Evolutionary conservation across 2,888 invertebrate species (phyloP), one percentile per base, ranked within the genome.

Genomic region (Ethmia dodecea): DNA sequence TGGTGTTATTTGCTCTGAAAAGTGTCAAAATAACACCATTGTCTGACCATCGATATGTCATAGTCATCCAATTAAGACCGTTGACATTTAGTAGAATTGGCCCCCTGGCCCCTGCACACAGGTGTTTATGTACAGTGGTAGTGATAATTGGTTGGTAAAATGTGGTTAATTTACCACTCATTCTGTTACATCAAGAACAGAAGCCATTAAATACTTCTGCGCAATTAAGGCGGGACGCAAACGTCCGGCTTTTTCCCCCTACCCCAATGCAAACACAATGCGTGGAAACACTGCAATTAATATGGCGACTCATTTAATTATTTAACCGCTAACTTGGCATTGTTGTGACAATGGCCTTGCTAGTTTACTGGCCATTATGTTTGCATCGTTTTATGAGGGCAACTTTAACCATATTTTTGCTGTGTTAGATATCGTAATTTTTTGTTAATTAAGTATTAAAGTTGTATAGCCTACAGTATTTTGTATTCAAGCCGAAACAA

Each of bases 171-270:
- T 37, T 39, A 39, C 26, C 45, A 38, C 39, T 47, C 41, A 52
- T 52, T 58, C 41, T 40, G 49, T 49, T 37, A 47, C 52, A 55
- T 60, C 58, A 52, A 42, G 38, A 52, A 42, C 53, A 55, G 48
- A 43, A 33, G 38, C 47, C 53, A 55, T 58, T 64, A 60, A 55
- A 64, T 55, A 61, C 54, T 64, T 62, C 51, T 61, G 55, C 55
- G 45, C 61, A 61, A 61, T 62, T 60, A 60, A 52, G 54, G 49
- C 47, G 48, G 41, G 40, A 38, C 43, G 37, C 16, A 28, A 18
- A 37, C 45, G 42, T 47, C 45, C 44, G 48, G 43, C 31, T 35
- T n/a, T n/a, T n/a, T 37, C 39, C 31, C 47, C 43, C 34, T 38
- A 39, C 38, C 42, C 36, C 42, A 41, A 31, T 34, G 44, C 35